A percentile compares a stretch with the other conserved stretches of the same genome.
Conservation (phyloP, 2,113 vertebrate species). For the Corvus hawaiiensis region DNA sequence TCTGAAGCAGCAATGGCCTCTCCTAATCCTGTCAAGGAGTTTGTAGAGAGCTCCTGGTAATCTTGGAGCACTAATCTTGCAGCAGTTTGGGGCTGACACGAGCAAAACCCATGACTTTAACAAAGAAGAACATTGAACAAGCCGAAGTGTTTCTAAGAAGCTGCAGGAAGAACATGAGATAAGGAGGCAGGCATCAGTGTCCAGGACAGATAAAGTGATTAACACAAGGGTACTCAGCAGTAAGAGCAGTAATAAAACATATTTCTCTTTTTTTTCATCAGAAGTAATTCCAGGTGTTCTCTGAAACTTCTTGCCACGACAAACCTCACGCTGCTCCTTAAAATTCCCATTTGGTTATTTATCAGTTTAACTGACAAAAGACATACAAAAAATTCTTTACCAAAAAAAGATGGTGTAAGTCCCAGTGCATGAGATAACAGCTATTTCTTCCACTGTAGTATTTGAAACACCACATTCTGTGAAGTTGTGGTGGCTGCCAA, state of each 20-base stretch:
- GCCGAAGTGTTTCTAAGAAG: neutral
- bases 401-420: neutral
- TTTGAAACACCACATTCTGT: neutral
- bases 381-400: neutral
- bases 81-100: neutral
- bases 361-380: conserved; percentile 1
- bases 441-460: neutral
- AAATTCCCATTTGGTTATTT: neutral
- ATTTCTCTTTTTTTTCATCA: neutral
- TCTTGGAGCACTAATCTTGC: neutral
- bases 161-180: conserved; percentile 36
- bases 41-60: neutral
- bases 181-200: conserved; percentile 12
- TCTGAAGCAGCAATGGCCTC: neutral
- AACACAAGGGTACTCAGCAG: conserved; percentile 1
- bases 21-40: conserved; percentile 9
- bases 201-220: conserved; percentile 47
- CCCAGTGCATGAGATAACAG: neutral
- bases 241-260: conserved; percentile 3
- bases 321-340: neutral
- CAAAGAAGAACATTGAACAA: neutral
- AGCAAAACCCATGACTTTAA: neutral
- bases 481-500: neutral
- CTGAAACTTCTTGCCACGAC: neutral
- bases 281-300: conserved; percentile 6